These are phyloP conservation scores for Ibidorhyncha struthersii DNA, from an alignment of 2,113 vertebrate genomes.

Conservation along the genomic window DNA sequence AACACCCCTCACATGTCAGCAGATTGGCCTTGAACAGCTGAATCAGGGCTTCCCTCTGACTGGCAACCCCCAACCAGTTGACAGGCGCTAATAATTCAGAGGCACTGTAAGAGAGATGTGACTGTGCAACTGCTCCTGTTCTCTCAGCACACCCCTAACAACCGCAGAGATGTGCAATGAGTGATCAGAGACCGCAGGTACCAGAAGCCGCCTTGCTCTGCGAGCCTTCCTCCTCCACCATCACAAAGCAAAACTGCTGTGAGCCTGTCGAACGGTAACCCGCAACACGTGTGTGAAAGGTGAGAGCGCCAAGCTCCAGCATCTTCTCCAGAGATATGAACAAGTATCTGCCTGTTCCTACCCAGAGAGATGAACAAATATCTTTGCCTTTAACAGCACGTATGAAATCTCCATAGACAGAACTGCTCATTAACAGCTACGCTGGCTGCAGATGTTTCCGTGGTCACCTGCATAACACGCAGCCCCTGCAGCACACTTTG, in stretches of 20 bases:
- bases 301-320: neutral
- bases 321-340: neutral
- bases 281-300: neutral
- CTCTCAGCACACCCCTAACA: neutral
- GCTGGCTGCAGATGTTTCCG: neutral
- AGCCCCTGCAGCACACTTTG: neutral
- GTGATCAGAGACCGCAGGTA: neutral
- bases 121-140: neutral
- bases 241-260: neutral
- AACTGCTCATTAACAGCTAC: neutral
- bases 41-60: neutral
- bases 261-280: neutral
- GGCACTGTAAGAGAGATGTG: neutral
- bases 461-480: neutral
- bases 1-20: neutral
- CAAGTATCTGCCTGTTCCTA: neutral
- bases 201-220: neutral
- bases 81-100: neutral
- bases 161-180: neutral
- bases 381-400: neutral
- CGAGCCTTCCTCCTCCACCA: neutral
- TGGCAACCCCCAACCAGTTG: neutral
- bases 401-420: fast-evolving
- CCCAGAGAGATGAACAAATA: neutral
- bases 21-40: neutral